phyloP scores from a whole-genome alignment of 1,140 invertebrate species.

The Mercenaria mercenaria region DNA sequence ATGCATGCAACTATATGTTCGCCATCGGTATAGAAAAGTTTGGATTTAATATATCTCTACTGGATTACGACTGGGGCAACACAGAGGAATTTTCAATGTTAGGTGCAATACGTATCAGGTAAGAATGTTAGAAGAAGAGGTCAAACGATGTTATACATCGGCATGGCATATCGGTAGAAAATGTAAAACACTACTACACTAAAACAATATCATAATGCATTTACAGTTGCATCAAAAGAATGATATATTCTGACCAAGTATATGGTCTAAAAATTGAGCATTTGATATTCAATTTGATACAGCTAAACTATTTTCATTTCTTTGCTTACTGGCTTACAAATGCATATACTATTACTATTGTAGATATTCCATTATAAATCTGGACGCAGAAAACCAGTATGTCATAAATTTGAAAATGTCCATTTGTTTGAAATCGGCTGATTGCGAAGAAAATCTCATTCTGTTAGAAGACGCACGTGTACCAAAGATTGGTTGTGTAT shows the following conservation, averaged over 20 bases:
- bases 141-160: not conserved
- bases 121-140: too few species aligned
- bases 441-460: slow-evolving; percentile 15
- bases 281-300: too few species aligned
- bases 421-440: slow-evolving; percentile 32
- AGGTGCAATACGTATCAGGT: slow-evolving; percentile 31
- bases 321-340: too few species aligned
- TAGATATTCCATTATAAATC: slow-evolving; percentile 46
- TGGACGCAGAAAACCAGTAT: slow-evolving; percentile 45
- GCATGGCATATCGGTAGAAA: not conserved
- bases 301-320: too few species aligned
- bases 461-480: slow-evolving; percentile 36
- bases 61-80: slow-evolving; percentile 62
- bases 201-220: not conserved
- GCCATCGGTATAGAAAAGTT: slow-evolving; percentile 64
- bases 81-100: slow-evolving; percentile 25
- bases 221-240: too few species aligned
- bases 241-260: too few species aligned
- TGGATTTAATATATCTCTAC: slow-evolving; percentile 48
- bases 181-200: not conserved
- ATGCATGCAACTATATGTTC: slow-evolving; percentile 57
- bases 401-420: slow-evolving; percentile 50
- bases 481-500: slow-evolving; percentile 55
- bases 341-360: too few species aligned
- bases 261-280: too few species aligned